Percentiles rank a stretch among this genome's conserved stretches.
phyloP scores from a whole-genome alignment of 2,888 invertebrate species.

The Reticulitermes lucifugus region DNA sequence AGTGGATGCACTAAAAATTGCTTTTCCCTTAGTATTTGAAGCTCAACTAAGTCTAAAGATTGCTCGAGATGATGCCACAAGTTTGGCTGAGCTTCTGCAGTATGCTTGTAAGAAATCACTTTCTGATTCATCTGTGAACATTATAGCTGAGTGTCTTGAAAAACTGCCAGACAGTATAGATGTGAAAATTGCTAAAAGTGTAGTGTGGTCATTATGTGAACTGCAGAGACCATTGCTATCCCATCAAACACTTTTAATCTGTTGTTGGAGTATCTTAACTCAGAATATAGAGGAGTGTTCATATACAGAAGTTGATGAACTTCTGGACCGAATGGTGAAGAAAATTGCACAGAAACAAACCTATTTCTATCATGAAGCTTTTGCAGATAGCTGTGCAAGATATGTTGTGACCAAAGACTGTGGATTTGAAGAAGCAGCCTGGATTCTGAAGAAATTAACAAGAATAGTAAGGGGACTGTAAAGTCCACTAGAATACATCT shows the following conservation, averaged over 20 bases:
- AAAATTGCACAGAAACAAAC: slow-evolving; percentile 64
- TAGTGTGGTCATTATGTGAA: slow-evolving; percentile 70
- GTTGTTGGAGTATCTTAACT: slow-evolving; percentile 66
- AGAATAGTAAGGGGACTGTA: slow-evolving; percentile 66
- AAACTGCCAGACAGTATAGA: slow-evolving; percentile 61
- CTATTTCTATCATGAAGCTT: slow-evolving; percentile 72
- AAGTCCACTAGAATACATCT: not conserved
- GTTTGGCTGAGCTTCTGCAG: slow-evolving; percentile 68
- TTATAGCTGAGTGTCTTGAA: slow-evolving; percentile 67
- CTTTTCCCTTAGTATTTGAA: slow-evolving; percentile 76
- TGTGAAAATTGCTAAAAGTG: slow-evolving; percentile 64
- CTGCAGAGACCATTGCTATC: slow-evolving; percentile 61
- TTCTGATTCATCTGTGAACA: slow-evolving; percentile 67
- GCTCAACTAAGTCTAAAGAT: slow-evolving; percentile 71
- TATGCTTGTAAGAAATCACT: slow-evolving; percentile 67
- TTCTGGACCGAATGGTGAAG: slow-evolving; percentile 66
- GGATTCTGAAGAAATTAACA: slow-evolving; percentile 67
- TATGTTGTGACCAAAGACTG: slow-evolving; percentile 67
- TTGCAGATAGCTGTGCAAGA: slow-evolving; percentile 69
- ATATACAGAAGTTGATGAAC: slow-evolving; percentile 67
- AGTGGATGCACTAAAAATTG: slow-evolving; percentile 72
- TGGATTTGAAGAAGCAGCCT: slow-evolving; percentile 66
- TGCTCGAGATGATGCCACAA: slow-evolving; percentile 66
- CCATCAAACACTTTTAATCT: slow-evolving; percentile 66
- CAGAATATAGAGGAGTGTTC: slow-evolving; percentile 64